A percentile compares a stretch with the other conserved stretches of the same genome.
Conservation (phyloP, 2,888 invertebrate genomes). For the Tachina fera region DNA sequence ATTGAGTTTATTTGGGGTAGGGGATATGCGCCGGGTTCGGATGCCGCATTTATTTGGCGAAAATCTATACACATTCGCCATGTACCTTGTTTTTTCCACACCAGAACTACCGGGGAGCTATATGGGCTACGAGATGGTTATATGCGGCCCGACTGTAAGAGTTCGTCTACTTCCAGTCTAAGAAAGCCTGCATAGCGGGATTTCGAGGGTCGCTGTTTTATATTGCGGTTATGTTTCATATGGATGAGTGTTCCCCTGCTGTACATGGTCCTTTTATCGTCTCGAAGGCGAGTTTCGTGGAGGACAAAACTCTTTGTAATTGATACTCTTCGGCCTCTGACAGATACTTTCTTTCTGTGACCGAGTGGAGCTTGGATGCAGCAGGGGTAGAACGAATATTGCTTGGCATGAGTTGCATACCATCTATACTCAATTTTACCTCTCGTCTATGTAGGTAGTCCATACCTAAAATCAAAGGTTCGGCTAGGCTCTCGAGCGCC, state of each 20-base stretch:
- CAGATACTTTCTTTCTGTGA: too few species aligned
- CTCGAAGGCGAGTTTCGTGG: background rate
- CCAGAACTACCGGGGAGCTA: background rate
- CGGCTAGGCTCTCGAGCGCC: too few species aligned
- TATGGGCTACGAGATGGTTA: background rate
- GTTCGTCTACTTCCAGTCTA: background rate
- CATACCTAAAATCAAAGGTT: too few species aligned
- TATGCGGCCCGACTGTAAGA: background rate
- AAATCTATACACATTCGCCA: too few species aligned
- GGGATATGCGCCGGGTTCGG: background rate
- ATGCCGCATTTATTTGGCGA: background rate
- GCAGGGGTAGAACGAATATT: too few species aligned
- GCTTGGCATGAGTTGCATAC: too few species aligned
- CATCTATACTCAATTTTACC: too few species aligned
- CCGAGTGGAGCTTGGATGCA: background rate
- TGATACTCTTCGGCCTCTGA: too few species aligned
- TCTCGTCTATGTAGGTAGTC: too few species aligned
- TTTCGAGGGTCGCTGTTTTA: background rate
- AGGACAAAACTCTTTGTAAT: background rate
- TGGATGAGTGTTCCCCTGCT: background rate
- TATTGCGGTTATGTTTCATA: background rate
- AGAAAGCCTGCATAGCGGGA: background rate
- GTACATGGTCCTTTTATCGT: background rate
- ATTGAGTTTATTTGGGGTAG: background rate
- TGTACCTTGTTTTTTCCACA: too few species aligned